Conservation (phyloP, 2,797 vertebrate species). For the Todus mexicanus region DNA sequence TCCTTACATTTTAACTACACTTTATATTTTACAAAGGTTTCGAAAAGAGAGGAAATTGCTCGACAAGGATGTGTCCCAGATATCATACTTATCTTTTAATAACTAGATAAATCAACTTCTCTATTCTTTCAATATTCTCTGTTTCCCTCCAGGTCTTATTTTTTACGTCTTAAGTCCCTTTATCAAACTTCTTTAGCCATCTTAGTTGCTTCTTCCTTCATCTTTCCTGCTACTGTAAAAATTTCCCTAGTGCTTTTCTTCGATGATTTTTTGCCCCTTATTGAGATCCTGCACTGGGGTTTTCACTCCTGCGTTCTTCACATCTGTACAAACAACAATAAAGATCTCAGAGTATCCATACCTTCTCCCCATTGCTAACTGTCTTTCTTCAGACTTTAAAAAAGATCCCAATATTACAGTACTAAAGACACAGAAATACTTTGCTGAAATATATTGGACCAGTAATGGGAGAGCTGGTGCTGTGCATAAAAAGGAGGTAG, state of each 20-base stretch:
- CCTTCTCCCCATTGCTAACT: background rate
- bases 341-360: background rate
- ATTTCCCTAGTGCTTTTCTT: background rate
- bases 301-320: background rate
- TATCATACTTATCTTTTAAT: conserved; percentile 59
- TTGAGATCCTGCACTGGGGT: background rate
- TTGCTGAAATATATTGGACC: background rate
- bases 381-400: background rate
- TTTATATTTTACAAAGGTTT: conserved; percentile 36
- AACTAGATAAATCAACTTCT: conserved; percentile 37
- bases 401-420: background rate
- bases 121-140: conserved; percentile 28
- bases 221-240: conserved; percentile 15
- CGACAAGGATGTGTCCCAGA: conserved; percentile 16
- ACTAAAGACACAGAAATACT: background rate
- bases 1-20: conserved; percentile 3
- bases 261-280: background rate
- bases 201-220: conserved; percentile 28
- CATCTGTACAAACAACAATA: conserved; percentile 26
- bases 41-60: conserved; percentile 40
- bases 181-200: conserved; percentile 26
- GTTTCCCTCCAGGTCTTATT: conserved; percentile 37
- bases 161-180: background rate
- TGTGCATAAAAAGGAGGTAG: background rate
- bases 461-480: background rate